Conservation (phyloP, 1,140 invertebrate genomes). For the Wasmannia auropunctata region DNA sequence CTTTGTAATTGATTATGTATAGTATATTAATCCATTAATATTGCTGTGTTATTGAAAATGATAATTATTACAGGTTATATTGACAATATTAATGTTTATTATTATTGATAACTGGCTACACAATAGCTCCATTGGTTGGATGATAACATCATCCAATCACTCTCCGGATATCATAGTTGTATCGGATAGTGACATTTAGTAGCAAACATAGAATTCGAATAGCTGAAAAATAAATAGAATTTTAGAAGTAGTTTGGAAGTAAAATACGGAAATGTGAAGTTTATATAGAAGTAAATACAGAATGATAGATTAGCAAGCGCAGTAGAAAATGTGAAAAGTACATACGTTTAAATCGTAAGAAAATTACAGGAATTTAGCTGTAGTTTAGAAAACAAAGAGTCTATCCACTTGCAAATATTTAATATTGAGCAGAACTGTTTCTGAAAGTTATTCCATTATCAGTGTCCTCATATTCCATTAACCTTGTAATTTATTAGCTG, state of each 20-base stretch:
- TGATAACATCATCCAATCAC: background rate
- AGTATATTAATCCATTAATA: background rate
- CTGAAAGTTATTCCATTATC: constrained; percentile 36
- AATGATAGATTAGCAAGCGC: background rate
- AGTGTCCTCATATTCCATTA: constrained; percentile 55
- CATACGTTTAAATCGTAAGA: background rate
- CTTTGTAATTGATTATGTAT: background rate
- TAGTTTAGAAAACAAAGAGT: background rate
- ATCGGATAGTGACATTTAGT: background rate
- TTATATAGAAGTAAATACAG: background rate
- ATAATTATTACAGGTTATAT: background rate
- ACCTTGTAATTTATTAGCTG: constrained; percentile 59
- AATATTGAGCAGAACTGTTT: constrained; percentile 25
- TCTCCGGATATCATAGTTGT: background rate
- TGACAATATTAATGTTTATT: background rate
- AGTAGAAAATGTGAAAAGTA: background rate
- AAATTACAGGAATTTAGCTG: background rate
- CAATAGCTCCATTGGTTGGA: no score
- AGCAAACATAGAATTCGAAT: background rate
- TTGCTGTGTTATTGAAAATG: background rate
- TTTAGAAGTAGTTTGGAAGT: background rate
- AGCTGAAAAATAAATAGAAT: background rate
- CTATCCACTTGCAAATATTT: background rate
- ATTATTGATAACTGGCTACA: background rate
- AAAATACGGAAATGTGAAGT: background rate